Base-by-base conservation (phyloP, 1,140 invertebrate species). In the Dreissena polymorpha region DNA sequence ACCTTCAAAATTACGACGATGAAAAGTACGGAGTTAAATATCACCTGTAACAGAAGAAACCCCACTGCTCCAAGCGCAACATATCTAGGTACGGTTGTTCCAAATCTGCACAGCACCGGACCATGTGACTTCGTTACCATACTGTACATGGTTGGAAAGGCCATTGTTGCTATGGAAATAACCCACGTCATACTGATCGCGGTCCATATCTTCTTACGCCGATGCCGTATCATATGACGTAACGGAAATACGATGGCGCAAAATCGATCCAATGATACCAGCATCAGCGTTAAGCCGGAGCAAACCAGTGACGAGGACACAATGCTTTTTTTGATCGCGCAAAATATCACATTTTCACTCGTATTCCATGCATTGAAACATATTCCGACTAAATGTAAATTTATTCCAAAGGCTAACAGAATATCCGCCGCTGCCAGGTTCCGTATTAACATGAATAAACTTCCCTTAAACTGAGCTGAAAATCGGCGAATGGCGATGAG, bases 231-330 rank as follows among this genome's bases (percentile, higher is more conserved):
- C 16, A 69, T 16, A 78, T 78, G 76, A 68, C 29, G 50, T 27
- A 78, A 49, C 18, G 76, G 76, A 21, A 78, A 78, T 23, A 78
- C 55, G 49, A 78, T 78, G 0, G 75, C 75, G 55, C 76, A 78
- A 57, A 78, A 78, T 67, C 76, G 51, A 27, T 70, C 67, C 21
- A 70, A 25, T 6, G 76, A 78, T 23, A 78, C 69, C 23, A 39
- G 8, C 23, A 57, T 55, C 5, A 78, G 65, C 25, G 68, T 23
- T 13, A 68, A n/a, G 2, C 27, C 21, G 6, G 76, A 78, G 10
- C 12, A 23, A 0, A 49, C 57, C 5, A 78, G 8, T 39, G 75
- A 77, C 21, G 69, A 53, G 2, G 21, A n/a, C 2, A 53, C 57
- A 0, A 68, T 49, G 39, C 64, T 51, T n/a, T 29, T 55, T 23